These are phyloP conservation scores for Morus bassanus DNA, from an alignment of 2,797 vertebrate genomes.

Conservation along the genomic window DNA sequence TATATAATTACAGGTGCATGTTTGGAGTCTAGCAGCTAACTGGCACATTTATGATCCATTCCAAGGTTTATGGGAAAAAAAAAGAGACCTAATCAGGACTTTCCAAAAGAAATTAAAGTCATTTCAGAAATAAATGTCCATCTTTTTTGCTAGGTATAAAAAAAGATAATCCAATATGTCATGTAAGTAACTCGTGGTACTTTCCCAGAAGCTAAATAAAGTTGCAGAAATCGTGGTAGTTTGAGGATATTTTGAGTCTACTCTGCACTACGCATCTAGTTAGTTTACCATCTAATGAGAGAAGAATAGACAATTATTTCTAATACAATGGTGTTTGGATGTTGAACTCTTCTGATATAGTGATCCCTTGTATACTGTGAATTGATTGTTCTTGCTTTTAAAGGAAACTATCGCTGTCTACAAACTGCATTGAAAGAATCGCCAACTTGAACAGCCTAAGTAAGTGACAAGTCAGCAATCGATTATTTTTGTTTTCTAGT, in stretches of 20 bases:
- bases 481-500: constrained; percentile 11
- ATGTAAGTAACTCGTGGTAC: not conserved
- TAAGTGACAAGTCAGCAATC: constrained; percentile 78
- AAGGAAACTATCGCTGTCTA: constrained; percentile 94
- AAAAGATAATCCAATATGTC: not conserved
- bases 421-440: constrained; percentile 98
- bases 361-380: constrained; percentile 16
- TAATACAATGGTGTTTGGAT: not conserved
- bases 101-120: not conserved
- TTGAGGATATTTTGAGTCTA: not conserved
- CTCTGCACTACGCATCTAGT: not conserved
- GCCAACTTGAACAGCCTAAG: constrained; percentile 92
- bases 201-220: not conserved
- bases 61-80: not conserved
- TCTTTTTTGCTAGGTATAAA: not conserved
- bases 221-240: not conserved
- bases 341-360: not conserved
- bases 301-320: not conserved
- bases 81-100: not conserved
- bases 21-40: not conserved
- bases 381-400: constrained; percentile 65
- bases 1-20: not conserved
- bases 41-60: not conserved
- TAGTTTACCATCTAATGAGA: not conserved
- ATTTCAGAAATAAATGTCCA: not conserved